Base-by-base conservation (phyloP, 1,140 invertebrate genomes). In the Cyphomyrmex costatus region DNA sequence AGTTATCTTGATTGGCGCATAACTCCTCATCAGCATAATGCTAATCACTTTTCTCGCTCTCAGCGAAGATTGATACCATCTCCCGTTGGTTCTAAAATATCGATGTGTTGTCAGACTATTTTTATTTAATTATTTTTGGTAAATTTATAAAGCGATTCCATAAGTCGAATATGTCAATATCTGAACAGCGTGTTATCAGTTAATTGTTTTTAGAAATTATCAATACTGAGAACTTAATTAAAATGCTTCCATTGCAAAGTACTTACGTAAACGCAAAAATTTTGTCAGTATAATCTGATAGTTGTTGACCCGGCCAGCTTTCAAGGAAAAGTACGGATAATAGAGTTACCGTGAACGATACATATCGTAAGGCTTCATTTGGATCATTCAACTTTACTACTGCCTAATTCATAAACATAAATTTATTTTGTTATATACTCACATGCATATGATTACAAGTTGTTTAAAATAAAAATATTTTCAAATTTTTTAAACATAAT, bases 41-140 rank as follows among this genome's bases (percentile, higher is more conserved):
- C 49, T 56, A 0, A 93, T 58, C 16, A 91, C 53, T 61, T 80
- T 92, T 27, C 91, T 79, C 7, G 86, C 66, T 49, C 70, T 80
- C 0, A 90, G 36, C 12, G 90, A 92, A 14, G 84, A 86, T 1
- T 85, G 73, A 49, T 92, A 92, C 92, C 92, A 93, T n/a, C 53
- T 63, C n/a, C 80, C 86, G 19, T 21, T 79, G 3, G 66, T 84
- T 27, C 91, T 92, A 61, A 51, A 91, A 92, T 36, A 78, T 0
- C 21, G n/a, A 78, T 3, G 36, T 42, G 12, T 30, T n/a, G 46
- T 80, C 16, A 14, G 19, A 49, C 19, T 42, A 14, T 21, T n/a
- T 58, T 16, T 53, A 19, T 58, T n/a, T 4, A 8, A 49, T 42
- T 58, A 73, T 58, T 30, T 61, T 4, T 74, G 0, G 0, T 3